Percentiles rank a stretch among this genome's conserved stretches.
Evolutionary conservation across 2,113 vertebrate genomes (phyloP).

Genomic region (Delphinus delphis): DNA sequence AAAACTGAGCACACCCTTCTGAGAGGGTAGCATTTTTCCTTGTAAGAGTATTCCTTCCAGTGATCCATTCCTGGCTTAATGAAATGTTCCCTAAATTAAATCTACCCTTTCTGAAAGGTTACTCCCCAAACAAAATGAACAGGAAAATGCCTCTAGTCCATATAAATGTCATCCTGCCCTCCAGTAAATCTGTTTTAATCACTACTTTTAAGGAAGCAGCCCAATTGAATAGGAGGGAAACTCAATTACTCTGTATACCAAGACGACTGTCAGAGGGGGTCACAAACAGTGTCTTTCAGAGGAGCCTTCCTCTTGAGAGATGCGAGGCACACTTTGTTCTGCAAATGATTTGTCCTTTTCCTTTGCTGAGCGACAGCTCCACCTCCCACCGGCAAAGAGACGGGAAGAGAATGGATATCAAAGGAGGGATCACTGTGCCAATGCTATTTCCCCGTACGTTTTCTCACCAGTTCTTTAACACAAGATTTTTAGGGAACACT

Average conservation of each 20-base stretch:
- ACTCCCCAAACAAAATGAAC: constrained; percentile 73
- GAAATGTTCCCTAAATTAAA: constrained; percentile 79
- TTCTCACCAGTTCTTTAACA: neutral
- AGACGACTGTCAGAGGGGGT: constrained; percentile 66
- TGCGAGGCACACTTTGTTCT: neutral
- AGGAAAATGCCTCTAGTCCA: constrained; percentile 68
- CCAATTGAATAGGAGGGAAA: constrained; percentile 66
- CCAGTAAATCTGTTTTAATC: constrained; percentile 81
- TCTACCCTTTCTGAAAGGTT: constrained; percentile 75
- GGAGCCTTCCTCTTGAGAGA: neutral
- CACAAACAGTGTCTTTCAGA: constrained; percentile 50
- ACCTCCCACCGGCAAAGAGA: neutral
- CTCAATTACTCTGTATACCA: constrained; percentile 68
- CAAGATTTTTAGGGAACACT: neutral
- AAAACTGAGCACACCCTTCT: constrained; percentile 20
- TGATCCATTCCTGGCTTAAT: constrained; percentile 70
- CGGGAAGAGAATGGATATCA: too few species aligned
- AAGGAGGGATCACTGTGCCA: fast-evolving
- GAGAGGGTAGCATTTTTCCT: constrained; percentile 42
- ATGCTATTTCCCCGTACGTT: fast-evolving
- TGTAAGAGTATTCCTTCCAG: constrained; percentile 35
- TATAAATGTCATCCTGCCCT: constrained; percentile 75
- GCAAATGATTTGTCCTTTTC: neutral
- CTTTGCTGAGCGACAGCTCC: neutral
- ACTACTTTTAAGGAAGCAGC: constrained; percentile 60